Percentiles rank a stretch among this genome's conserved stretches.
phyloP scores from a whole-genome alignment of 2,113 vertebrate genomes.

The Phrynosoma platyrhinos region DNA sequence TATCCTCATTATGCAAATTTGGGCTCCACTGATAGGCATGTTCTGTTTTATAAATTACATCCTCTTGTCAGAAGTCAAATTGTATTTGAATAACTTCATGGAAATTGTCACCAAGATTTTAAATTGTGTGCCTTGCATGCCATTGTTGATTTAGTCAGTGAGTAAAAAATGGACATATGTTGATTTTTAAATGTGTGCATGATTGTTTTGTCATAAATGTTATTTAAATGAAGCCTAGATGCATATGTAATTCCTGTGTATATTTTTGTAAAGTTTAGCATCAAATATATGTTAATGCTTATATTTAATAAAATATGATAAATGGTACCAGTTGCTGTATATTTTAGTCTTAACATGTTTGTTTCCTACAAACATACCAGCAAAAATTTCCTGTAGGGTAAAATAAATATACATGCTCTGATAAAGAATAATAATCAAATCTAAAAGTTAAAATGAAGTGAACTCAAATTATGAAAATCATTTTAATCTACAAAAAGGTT shows the following conservation, averaged over 20 bases:
- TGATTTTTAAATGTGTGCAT: constrained; percentile 83
- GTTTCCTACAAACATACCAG: constrained; percentile 84
- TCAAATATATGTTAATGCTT: constrained; percentile 89
- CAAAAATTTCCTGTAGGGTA: constrained; percentile 88
- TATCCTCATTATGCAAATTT: constrained; percentile 96
- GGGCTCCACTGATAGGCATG: constrained; percentile 88
- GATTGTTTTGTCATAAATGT: constrained; percentile 91
- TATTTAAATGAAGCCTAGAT: constrained; percentile 89
- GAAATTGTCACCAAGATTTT: constrained; percentile 95
- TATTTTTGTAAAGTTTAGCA: constrained; percentile 86
- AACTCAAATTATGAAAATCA: constrained; percentile 83
- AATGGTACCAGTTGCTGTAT: constrained; percentile 87
- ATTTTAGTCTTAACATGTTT: constrained; percentile 90
- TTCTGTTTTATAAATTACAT: constrained; percentile 95
- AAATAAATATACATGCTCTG: constrained; percentile 92
- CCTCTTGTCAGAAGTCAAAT: constrained; percentile 97
- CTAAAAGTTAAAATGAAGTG: constrained; percentile 82
- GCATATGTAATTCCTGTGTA: constrained; percentile 83
- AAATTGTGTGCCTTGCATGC: constrained; percentile 84
- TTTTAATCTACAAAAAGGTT: constrained; percentile 75
- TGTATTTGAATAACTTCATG: constrained; percentile 93
- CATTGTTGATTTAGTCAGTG: constrained; percentile 89
- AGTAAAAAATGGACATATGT: constrained; percentile 87
- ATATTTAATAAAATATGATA: constrained; percentile 95
- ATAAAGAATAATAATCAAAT: constrained; percentile 83